phyloP scores from a whole-genome alignment of 2,888 invertebrate genomes.

The Pyrgus malvae region DNA sequence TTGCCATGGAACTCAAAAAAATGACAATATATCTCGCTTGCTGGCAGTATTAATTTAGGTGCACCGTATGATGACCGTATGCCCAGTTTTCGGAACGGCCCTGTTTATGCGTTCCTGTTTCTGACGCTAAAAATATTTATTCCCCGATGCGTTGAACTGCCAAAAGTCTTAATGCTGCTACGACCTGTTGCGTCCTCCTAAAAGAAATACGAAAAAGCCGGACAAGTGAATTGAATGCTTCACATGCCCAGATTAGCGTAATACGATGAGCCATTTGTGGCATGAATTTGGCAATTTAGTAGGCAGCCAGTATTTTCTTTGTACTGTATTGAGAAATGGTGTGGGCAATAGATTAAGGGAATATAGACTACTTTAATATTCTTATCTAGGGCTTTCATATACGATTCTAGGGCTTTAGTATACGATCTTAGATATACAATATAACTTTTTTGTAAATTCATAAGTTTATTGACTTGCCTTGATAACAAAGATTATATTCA shows the following conservation, averaged over 20 bases:
- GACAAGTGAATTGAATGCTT: conserved; percentile 25
- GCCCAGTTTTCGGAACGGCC: conserved; percentile 2
- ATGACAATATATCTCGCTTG: conserved; percentile 8
- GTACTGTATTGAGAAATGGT: too few species aligned
- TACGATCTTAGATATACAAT: too few species aligned
- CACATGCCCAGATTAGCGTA: conserved; percentile 11
- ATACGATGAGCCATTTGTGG: not conserved
- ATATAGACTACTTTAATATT: too few species aligned
- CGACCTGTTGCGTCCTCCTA: conserved; percentile 32
- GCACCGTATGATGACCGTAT: conserved; percentile 6
- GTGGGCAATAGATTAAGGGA: too few species aligned
- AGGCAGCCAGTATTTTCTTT: too few species aligned
- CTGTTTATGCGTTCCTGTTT: conserved; percentile 19
- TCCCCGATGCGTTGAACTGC: conserved; percentile 26
- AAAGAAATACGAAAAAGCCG: conserved; percentile 25
- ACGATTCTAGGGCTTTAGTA: too few species aligned
- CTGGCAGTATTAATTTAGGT: conserved; percentile 26
- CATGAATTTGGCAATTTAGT: not conserved
- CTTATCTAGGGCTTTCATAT: too few species aligned
- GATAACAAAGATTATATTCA: too few species aligned
- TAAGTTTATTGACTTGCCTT: too few species aligned
- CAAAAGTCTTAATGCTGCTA: conserved; percentile 33
- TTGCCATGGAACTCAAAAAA: too few species aligned
- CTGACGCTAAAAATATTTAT: conserved; percentile 31
- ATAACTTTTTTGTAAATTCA: too few species aligned